Evolutionary conservation across 2,888 invertebrate species (phyloP).

Genomic region (Vesta saturnalis): DNA sequence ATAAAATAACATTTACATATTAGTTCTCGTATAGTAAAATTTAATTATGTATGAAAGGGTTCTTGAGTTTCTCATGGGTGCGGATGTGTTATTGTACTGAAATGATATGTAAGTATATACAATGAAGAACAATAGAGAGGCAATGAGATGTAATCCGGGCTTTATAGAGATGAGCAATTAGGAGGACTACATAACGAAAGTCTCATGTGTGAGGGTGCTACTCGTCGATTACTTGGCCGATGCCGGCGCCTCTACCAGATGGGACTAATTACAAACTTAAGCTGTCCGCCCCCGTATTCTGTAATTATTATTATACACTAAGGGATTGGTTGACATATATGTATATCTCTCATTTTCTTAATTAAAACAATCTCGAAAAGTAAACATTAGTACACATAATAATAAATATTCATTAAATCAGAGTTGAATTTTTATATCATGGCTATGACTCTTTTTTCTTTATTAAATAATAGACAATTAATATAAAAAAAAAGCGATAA

Average conservation of each 20-base stretch:
- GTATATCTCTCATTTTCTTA: constrained; percentile 36
- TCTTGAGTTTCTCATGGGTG: constrained; percentile 22
- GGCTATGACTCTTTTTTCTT: background rate
- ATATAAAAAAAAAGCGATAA: too few species aligned
- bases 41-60: constrained; percentile 30
- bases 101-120: constrained; percentile 32
- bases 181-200: constrained; percentile 58
- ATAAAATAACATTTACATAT: constrained; percentile 28
- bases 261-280: constrained; percentile 64
- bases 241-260: constrained; percentile 61
- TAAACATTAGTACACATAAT: background rate
- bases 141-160: constrained; percentile 54
- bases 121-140: constrained; percentile 36
- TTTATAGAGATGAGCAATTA: constrained; percentile 61
- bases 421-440: constrained; percentile 6
- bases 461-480: too few species aligned
- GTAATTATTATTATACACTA: constrained; percentile 40
- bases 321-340: constrained; percentile 36
- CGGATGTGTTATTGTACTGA: constrained; percentile 30
- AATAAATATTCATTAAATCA: constrained; percentile 14
- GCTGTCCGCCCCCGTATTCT: constrained; percentile 45
- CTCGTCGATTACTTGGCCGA: constrained; percentile 62
- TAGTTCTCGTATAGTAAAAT: constrained; percentile 33
- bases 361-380: constrained; percentile 34
- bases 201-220: constrained; percentile 63